Conservation (phyloP, 2,797 vertebrate species). For the Cirrhinus molitorella region DNA sequence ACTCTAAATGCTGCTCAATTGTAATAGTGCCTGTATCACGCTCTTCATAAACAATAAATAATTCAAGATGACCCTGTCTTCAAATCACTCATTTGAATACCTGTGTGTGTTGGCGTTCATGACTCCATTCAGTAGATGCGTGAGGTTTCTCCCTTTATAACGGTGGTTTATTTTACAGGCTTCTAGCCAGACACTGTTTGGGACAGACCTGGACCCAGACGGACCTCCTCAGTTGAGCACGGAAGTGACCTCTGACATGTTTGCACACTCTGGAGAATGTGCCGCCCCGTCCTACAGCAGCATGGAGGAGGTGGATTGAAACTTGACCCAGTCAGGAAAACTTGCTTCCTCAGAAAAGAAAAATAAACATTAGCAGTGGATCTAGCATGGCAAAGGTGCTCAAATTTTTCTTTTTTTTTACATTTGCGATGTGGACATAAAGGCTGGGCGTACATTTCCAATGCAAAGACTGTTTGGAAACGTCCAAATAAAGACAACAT, state of each 20-base stretch:
- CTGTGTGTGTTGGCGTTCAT: neutral
- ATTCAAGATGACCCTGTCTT: neutral
- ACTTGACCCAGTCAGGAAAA: slow-evolving; percentile 43
- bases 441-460: slow-evolving; percentile 10
- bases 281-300: slow-evolving; percentile 92
- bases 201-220: slow-evolving; percentile 87
- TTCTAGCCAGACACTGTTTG: slow-evolving; percentile 86
- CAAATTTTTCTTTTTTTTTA: slow-evolving; percentile 32
- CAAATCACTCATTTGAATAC: neutral
- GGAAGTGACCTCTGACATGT: slow-evolving; percentile 86
- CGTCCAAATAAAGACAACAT: neutral
- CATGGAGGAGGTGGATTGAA: slow-evolving; percentile 98
- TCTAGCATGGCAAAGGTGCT: slow-evolving; percentile 61
- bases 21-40: slow-evolving; percentile 17
- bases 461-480: slow-evolving; percentile 30
- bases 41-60: slow-evolving; percentile 36
- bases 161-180: slow-evolving; percentile 88
- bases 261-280: slow-evolving; percentile 83
- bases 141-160: slow-evolving; percentile 59
- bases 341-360: slow-evolving; percentile 39
- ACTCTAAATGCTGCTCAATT: slow-evolving; percentile 20
- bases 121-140: neutral
- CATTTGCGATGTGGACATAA: slow-evolving; percentile 31
- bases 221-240: slow-evolving; percentile 84
- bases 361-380: slow-evolving; percentile 59